Conservation (phyloP, 2,797 vertebrate genomes). For the Mormyrops attenuatus region DNA sequence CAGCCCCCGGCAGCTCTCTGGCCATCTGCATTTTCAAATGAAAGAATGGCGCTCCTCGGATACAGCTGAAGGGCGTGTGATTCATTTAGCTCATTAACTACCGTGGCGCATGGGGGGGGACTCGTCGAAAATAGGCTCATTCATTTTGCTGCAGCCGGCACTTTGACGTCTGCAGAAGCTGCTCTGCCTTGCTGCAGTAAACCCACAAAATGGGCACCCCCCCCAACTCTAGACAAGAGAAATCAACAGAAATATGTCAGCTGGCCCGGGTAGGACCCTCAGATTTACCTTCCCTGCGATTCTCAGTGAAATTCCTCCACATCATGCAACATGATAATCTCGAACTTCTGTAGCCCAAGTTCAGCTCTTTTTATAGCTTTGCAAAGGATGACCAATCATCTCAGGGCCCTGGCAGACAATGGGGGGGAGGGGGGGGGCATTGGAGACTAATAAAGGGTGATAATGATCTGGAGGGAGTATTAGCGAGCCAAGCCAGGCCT, state of each 20-base stretch:
- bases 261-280: background rate
- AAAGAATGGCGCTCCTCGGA: background rate
- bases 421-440: background rate
- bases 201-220: background rate
- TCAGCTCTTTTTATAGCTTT: background rate
- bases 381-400: background rate
- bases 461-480: background rate
- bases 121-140: slow-evolving; percentile 14
- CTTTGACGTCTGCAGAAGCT: background rate
- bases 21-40: slow-evolving; percentile 12
- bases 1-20: background rate
- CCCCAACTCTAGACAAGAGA: background rate
- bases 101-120: background rate
- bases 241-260: background rate
- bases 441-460: background rate
- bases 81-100: slow-evolving; percentile 26
- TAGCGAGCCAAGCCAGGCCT: background rate
- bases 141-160: slow-evolving; percentile 7
- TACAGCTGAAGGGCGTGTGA: slow-evolving; percentile 9
- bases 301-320: background rate
- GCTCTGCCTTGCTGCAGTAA: background rate
- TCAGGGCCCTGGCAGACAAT: background rate
- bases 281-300: background rate
- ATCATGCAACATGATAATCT: background rate
- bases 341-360: background rate